phyloP scores from a whole-genome alignment of 2,113 vertebrate genomes.

The Picathartes gymnocephalus region DNA sequence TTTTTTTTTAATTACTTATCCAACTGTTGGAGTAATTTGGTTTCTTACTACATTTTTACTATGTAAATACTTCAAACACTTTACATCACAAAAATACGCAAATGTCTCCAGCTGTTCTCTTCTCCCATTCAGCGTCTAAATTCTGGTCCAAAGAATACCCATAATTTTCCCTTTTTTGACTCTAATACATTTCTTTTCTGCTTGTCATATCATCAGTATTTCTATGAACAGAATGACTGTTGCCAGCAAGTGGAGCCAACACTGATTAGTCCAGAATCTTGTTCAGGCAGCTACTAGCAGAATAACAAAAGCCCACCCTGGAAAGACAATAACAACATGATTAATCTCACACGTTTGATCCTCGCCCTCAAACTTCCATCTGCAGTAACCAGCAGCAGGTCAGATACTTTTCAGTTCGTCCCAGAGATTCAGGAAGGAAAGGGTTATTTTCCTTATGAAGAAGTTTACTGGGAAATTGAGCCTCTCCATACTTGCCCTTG shows the following conservation, averaged over 20 bases:
- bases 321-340: neutral
- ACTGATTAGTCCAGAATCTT: neutral
- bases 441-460: neutral
- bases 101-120: neutral
- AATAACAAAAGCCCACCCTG: neutral
- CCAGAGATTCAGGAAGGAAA: neutral
- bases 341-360: neutral
- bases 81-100: neutral
- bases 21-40: neutral
- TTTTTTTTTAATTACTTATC: neutral
- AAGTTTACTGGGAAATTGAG: neutral
- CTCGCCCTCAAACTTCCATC: neutral
- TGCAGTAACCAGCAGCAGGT: neutral
- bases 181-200: neutral
- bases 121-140: neutral
- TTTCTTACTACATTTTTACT: neutral
- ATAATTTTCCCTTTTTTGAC: neutral
- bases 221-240: neutral
- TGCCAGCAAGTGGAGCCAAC: neutral
- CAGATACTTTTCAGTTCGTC: neutral
- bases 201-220: neutral
- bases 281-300: neutral
- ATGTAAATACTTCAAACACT: neutral
- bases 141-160: neutral
- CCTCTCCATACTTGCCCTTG: neutral